Conservation (phyloP, 2,797 vertebrate species). For the Falco rusticolus region DNA sequence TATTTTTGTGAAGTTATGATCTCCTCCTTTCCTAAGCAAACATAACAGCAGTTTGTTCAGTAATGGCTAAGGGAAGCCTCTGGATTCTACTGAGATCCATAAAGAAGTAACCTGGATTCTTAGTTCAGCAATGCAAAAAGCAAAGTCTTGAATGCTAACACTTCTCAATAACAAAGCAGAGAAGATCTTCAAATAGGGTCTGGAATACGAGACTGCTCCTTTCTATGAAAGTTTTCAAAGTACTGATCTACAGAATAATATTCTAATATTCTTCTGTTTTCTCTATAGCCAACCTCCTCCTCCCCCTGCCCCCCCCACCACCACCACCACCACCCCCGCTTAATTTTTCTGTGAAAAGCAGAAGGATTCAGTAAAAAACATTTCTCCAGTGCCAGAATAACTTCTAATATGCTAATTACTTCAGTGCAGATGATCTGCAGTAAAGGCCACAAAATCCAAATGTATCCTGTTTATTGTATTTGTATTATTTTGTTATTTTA, state of each 20-base stretch:
- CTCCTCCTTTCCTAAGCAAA: not conserved
- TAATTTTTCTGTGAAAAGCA: not conserved
- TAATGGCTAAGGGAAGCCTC: not conserved
- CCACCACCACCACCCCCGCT: not conserved
- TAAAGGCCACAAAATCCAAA: not conserved
- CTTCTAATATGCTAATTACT: not conserved
- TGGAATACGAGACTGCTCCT: not conserved
- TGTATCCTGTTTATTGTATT: not conserved
- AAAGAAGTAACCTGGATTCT: not conserved
- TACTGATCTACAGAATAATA: not conserved
- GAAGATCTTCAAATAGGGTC: not conserved
- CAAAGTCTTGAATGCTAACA: not conserved
- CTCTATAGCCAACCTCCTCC: not conserved
- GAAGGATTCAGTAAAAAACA: not conserved
- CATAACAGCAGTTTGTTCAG: not conserved
- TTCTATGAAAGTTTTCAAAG: not conserved
- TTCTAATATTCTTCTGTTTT: not conserved
- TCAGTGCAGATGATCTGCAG: not conserved
- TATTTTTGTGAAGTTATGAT: not conserved
- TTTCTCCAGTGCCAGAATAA: not conserved
- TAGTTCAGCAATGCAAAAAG: not conserved
- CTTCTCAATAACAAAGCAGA: not conserved
- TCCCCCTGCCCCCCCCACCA: too few species aligned
- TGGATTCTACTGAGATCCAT: not conserved
- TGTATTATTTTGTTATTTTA: not conserved